Evolutionary conservation across 1,140 invertebrate genomes (phyloP).

Genomic region (Drosophila saltans): DNA sequence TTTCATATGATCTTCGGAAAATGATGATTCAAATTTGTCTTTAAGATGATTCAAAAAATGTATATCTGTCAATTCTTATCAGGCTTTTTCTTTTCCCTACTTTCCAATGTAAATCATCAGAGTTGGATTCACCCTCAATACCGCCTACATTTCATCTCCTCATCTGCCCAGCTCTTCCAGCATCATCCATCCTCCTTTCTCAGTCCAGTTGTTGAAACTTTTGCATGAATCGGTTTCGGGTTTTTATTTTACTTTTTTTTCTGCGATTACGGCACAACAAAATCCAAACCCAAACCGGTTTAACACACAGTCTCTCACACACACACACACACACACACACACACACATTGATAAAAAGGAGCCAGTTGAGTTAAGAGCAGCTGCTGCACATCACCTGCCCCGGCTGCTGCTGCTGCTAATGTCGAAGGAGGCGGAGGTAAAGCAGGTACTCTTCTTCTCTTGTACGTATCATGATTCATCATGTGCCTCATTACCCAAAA

Average conservation of each 20-base stretch:
- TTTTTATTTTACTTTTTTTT: constrained; percentile 11
- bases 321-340: neutral
- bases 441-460: constrained; percentile 35
- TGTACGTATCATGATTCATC: constrained; percentile 47
- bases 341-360: constrained; percentile 28
- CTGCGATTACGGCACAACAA: constrained; percentile 19
- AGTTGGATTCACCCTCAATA: neutral
- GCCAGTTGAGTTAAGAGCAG: constrained; percentile 34
- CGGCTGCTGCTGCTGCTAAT: neutral
- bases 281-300: constrained; percentile 34
- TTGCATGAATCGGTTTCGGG: constrained; percentile 34
- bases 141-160: neutral
- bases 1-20: neutral
- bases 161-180: neutral
- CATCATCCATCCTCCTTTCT: constrained; percentile 1
- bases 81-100: neutral
- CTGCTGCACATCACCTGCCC: constrained; percentile 47
- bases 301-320: neutral
- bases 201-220: constrained; percentile 12
- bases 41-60: constrained; percentile 69
- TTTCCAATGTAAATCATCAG: neutral
- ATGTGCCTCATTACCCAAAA: constrained; percentile 55
- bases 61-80: neutral
- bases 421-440: neutral
- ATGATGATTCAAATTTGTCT: constrained; percentile 61